Base-by-base conservation (phyloP, 2,113 vertebrate genomes). In the Thryonomys swinderianus region DNA sequence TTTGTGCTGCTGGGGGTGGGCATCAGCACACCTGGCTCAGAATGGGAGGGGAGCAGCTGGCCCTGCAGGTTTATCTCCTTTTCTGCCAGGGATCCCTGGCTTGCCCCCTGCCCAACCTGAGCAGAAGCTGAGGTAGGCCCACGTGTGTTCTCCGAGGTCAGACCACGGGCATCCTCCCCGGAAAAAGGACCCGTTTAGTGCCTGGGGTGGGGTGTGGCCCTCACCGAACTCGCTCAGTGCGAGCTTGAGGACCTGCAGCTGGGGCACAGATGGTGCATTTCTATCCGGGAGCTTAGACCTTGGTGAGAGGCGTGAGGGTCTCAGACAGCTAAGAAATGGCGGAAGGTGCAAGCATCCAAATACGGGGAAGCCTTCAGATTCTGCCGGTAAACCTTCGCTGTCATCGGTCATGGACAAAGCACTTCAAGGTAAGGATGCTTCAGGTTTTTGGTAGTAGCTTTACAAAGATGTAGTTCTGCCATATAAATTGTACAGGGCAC, bases 321-420 rank as follows among this genome's bases (percentile, higher is more conserved):
- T 78, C 74, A 78, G 74, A 51, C 45, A 32, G 48, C 27, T 32
- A 25, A 61, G 21, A 48, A 37, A 7, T 2, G 42, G 13, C 48
- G n/a, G 40, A 34, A 55, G 6, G 42, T 25, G 16, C 27, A 1
- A n/a, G 51, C 4, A 69, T 23, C n/a, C 1, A 2, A 30, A 8
- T 13, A 0, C 0, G 13, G 18, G 27, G 45, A 21, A 4, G 11
- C 0, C 4, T 27, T 20, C 9, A 8, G 37, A 16, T 3, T 0
- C 10, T 25, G 7, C 27, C 1, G 1, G 37, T 11, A 51, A 42
- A 34, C 9, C n/a, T 34, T 23, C 9, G 48, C 34, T 1, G 10
- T 7, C 3, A 21, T 34, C 14, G 17, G 66, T 45, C n/a, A 0
- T 8, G 4, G 82, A 59, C 1, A 7, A 6, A 25, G 51, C 11